Evolutionary conservation across 2,888 invertebrate genomes (phyloP), one percentile per base, ranked within the genome.

Genomic region (Geotrupes spiniger): DNA sequence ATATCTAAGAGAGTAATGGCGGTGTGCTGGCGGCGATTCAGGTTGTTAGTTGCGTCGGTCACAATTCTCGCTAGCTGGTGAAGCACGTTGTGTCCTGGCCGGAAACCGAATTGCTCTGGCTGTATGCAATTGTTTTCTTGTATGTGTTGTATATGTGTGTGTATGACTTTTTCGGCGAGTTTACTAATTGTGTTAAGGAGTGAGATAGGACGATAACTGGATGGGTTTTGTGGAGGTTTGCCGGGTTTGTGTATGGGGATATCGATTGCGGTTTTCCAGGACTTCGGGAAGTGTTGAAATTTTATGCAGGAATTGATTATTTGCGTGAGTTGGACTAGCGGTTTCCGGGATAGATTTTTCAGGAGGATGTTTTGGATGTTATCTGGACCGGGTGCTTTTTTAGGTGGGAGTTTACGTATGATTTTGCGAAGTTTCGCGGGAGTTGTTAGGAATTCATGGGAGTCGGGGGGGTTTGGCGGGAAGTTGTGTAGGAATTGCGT

Each of bases 131-230:
- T 52, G 2, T 28, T 9, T 51, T 45, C 47, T 10, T 29, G 42
- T 26, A 42, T 26, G n/a, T 31, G 21, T 1, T 28, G 39, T 9
- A 57, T n/a, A 41, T 36, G 42, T 1, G 12, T 29, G 3, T 41
- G 14, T 10, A 59, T 46, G 1, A 54, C 15, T 38, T 54, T 54
- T 42, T n/a, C n/a, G n/a, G n/a, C 58, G 53, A 1, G 31, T 54
- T 60, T 60, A 4, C 43, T 26, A 2, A 60, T 5, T 1, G 33
- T 31, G 1, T 40, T 33, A 8, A 58, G 42, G 3, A 58, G 40
- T 12, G 53, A 55, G 2, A 60, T 60, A 1, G 60, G 58, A 25
- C 57, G 15, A 15, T 57, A 58, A 31, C n/a, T 29, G 54, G 15
- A 9, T 28, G n/a, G n/a, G n/a, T n/a, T n/a, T n/a, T n/a, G n/a